Percentiles rank a stretch among this genome's conserved stretches.
phyloP scores from a whole-genome alignment of 1,140 invertebrate genomes.

The Cecropterus lyciades region DNA sequence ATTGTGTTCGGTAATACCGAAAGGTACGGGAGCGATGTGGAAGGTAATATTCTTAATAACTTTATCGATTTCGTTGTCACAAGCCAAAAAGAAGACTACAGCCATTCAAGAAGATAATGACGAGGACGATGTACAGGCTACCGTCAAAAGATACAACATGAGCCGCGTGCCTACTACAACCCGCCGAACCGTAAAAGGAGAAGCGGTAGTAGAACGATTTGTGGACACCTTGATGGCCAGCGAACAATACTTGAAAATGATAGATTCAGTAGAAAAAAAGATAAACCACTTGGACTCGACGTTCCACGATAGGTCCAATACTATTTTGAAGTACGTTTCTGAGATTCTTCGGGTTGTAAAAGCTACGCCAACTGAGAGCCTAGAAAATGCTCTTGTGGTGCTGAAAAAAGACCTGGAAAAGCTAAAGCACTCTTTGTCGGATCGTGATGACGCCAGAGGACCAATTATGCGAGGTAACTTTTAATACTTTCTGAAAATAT shows the following conservation, averaged over 20 bases:
- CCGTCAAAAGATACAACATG: conserved; percentile 33
- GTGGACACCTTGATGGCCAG: conserved; percentile 66
- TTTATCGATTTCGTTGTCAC: conserved; percentile 13
- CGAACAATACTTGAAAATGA: conserved; percentile 67
- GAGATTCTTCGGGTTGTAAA: conserved; percentile 59
- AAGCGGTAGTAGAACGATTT: conserved; percentile 67
- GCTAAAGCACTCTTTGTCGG: conserved; percentile 44
- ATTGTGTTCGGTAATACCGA: conserved; percentile 12
- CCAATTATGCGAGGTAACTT: conserved; percentile 43
- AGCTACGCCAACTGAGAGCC: conserved; percentile 38
- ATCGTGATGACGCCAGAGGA: conserved; percentile 18
- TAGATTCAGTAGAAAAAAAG: conserved; percentile 62
- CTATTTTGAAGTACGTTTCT: conserved; percentile 60
- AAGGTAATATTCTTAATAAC: conserved; percentile 24
- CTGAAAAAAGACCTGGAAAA: conserved; percentile 58
- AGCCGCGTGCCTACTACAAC: conserved; percentile 42
- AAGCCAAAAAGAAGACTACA: conserved; percentile 1
- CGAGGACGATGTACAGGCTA: conserved; percentile 15
- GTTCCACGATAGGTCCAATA: conserved; percentile 58
- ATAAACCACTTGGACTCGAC: conserved; percentile 58
- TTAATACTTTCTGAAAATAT: no score
- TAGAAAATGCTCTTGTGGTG: conserved; percentile 47
- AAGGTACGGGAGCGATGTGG: conserved; percentile 22
- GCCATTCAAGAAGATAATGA: conserved; percentile 32
- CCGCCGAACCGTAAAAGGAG: conserved; percentile 43